Base-by-base conservation (phyloP, 1,140 invertebrate species). In the Mya arenaria region DNA sequence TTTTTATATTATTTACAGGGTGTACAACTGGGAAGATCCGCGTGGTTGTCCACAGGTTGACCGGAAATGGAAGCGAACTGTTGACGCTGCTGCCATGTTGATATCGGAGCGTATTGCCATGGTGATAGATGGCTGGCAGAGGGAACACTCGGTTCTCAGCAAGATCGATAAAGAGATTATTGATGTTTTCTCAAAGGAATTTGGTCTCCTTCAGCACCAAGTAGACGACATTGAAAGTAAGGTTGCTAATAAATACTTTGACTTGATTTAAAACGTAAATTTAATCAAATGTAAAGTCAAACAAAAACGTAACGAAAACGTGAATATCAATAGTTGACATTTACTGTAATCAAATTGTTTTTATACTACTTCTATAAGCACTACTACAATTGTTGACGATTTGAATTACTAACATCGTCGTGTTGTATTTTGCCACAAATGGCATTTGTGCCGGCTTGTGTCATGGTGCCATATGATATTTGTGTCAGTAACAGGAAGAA, bases 201-300 rank as follows among this genome's bases (percentile, higher is more conserved):
- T 75, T 4, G 72, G 72, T 8, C 58, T 75, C 1, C 60, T 75
- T 36, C 56, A 75, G 19, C 34, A 75, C 10, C 72, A 75, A 41
- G 23, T 75, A 1, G 23, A 75, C 44, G 72, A 75, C 44, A 56
- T 75, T 15, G 72, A 75, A 75, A 58, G 72, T 75, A 62, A n/a
- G 34, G n/a, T n/a, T n/a, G n/a, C n/a, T n/a, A n/a, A n/a, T n/a
- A n/a, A 13, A 15, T 15, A 48, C 13, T 48, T 48, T 48, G n/a
- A n/a, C 44, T 48, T 48, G 13, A 15, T 48, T 48, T n/a, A n/a
- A 48, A 48, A 48, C 44, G 44, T 15, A 15, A n/a, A 13, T n/a
- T 13, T 15, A 15, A 15, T n/a, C 13, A 48, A 48, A n/a, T 48
- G 13, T 48, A 15, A 13, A 48, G 13, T n/a, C n/a, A n/a, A 48